Evolutionary conservation across 2,113 vertebrate genomes (phyloP), one percentile per base, ranked within the genome.

Genomic region (Serinus canaria): DNA sequence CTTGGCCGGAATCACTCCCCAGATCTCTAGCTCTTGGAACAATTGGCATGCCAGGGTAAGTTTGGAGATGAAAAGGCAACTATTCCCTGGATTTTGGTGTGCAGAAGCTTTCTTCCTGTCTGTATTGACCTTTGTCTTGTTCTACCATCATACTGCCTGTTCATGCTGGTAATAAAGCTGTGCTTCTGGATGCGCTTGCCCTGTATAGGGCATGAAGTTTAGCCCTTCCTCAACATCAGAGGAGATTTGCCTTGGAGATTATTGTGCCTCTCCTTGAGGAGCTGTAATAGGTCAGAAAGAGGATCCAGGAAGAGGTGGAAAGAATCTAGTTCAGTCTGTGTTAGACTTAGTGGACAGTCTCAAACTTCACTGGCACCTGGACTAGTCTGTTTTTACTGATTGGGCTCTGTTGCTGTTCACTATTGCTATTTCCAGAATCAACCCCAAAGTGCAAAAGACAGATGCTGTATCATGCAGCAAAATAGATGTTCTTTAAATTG

Each of bases 21-120:
- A 56, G 27, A 87, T 99, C 99, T 53, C 91, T 99, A 92, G 98
- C 98, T 91, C 95, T 99, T 91, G 99, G 99, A 20, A 77, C 95
- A 4, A 21, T 99, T 53, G 99, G 99, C 73, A 99, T 99, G 98
- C 97, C 99, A 13, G 99, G 99, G 99, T 99, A 91, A 98, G 97
- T 97, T 75, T 72, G 1, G 3, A 59, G 49, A 33, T 50, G 10
- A 64, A 87, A 70, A 69, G 21, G 20, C 37, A 66, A 7, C 22
- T 90, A 1, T 46, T 8, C 7, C 25, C 20, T 69, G 24, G 50
- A 67, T 69, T 86, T 77, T 79, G 11, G 20, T 74, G 17, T 59
- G 19, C 24, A 27, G 47, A 25, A 33, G 27, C 15, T 72, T 92
- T 80, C 44, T 70, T 13, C 28, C 15, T 72, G 10, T 37, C n/a